Evolutionary conservation across 2,888 invertebrate genomes (phyloP), one percentile per base, ranked within the genome.

Genomic region (Amblyjoppa proteus): DNA sequence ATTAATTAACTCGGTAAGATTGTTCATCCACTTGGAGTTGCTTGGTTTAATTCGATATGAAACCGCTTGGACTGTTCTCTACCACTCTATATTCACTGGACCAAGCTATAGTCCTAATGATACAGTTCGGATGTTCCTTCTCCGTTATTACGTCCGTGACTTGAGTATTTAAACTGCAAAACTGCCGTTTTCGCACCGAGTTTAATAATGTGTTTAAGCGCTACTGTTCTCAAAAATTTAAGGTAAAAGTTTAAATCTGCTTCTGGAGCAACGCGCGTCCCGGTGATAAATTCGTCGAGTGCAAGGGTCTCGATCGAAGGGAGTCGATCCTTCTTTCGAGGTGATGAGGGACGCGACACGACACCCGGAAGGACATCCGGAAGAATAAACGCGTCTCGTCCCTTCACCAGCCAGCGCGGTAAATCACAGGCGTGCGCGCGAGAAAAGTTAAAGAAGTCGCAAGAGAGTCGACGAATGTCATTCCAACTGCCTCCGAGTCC

Each of bases 391-490:
- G 13, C 41, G 58, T 76, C 34, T 76, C 66, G 66, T 51, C 25
- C 66, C 76, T 66, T 76, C 51, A 51, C 34, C 66, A 66, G 66
- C 20, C 64, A 80, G 74, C 68, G 64, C 41, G 79, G 64, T 75
- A 75, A 83, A 80, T 80, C 75, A 80, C 49, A 25, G 64, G 58
- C 77, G 83, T 58, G 71, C 68, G 71, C 68, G 75, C 79, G 70
- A 71, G 75, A 83, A 79, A 75, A 83, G 69, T 75, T 51, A 28
- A 53, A 56, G 75, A 75, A 64, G 16, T 16, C 49, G 41, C 51
- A 31, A 34, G 31, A 38, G 25, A 64, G 16, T 80, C 38, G 64
- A 70, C 41, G 9, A 38, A 66, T 45, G 75, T 75, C 75, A 11
- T 45, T 28, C 28, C 41, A 41, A 49, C 49, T 51, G 38, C 76